These are phyloP conservation scores for Temnothorax rugatulus DNA, from an alignment of 2,888 invertebrate genomes.

Conservation along the genomic window DNA sequence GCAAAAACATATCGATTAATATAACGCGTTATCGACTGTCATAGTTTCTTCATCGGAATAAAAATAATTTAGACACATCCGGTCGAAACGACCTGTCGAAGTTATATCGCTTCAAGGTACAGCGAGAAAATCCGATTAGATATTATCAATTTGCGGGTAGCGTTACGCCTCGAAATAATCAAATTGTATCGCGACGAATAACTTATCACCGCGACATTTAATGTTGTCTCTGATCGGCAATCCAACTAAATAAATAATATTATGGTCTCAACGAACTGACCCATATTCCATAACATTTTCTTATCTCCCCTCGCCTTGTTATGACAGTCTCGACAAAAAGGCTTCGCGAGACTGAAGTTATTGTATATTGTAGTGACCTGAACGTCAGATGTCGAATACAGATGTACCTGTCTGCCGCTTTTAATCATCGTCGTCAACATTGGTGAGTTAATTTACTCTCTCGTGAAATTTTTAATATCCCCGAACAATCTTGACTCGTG, in stretches of 20 bases:
- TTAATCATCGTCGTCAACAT: neutral
- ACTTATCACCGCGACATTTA: conserved; percentile 11
- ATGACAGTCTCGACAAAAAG: conserved; percentile 19
- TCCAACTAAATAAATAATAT: conserved; percentile 33
- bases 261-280: conserved; percentile 30
- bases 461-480: neutral
- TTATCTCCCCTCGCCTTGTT: conserved; percentile 33
- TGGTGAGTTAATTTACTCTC: neutral
- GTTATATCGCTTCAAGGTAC: neutral
- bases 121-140: conserved; percentile 20
- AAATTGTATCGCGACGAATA: conserved; percentile 1
- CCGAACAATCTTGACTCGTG: neutral
- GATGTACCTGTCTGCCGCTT: neutral
- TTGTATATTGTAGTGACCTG: conserved; percentile 20
- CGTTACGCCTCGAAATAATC: neutral
- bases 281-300: conserved; percentile 34
- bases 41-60: neutral
- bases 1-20: neutral
- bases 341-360: neutral
- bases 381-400: neutral
- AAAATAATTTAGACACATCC: neutral
- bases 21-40: neutral
- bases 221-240: neutral
- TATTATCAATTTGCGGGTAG: conserved; percentile 1
- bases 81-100: neutral